Evolutionary conservation across 2,113 vertebrate species (phyloP), one percentile per base, ranked within the genome.

Genomic region (Oreochromis spilurus): DNA sequence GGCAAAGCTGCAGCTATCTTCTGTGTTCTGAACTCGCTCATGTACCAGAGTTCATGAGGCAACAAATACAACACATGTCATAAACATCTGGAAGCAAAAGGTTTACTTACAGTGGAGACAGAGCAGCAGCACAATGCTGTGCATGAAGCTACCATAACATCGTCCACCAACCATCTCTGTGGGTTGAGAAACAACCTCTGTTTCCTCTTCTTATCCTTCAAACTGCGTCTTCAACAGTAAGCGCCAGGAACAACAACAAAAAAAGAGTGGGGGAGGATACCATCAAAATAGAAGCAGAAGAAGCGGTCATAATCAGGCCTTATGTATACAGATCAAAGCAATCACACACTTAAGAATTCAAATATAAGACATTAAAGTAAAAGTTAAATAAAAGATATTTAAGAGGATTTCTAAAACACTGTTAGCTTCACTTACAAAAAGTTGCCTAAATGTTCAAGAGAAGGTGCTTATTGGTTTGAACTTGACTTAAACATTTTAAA

Each of bases 21-120:
- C 52, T 0, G 2, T n/a, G 0, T 21, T 57, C 5, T 13, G 24
- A 24, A 57, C 54, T 57, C 24, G 26, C 4, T 24, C 0, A 55
- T 24, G 11, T 55, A 24, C 21, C 54, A 14, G 54, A 55, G 2
- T 0, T 26, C 21, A 55, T 4, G 12, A 55, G 21, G 54, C 54
- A 55, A 13, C 21, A 55, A 55, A 55, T 55, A 24, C 53, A 55
- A 55, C 53, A 2, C 21, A 55, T 7, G 11, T 3, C 54, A 55
- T 21, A 55, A 26, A 7, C 54, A 55, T 55, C 21, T 55, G 54
- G 2, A 55, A 55, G 54, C 54, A 55, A 0, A 36, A 24, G 21
- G 21, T 4, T 0, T 55, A 26, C 21, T 55, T 55, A 26, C 54
- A 2, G 1, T 55, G 54, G 21, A 26, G 21, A 55, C 54, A 55